Evolutionary conservation across 2,797 vertebrate genomes (phyloP).

Genomic region (Rhodeus uyekii): DNA sequence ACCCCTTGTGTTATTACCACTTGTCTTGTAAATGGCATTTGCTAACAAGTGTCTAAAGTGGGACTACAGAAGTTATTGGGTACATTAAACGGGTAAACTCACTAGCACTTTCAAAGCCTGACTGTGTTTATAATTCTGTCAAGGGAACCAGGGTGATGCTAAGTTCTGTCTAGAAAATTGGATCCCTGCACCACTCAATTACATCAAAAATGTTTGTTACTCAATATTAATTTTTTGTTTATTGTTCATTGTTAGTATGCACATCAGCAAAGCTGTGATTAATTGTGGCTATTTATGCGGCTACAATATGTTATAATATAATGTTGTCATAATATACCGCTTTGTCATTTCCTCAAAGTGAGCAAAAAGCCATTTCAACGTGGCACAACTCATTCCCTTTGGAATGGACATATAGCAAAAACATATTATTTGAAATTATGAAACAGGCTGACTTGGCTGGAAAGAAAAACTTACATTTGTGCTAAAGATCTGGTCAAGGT

Average conservation of each 20-base stretch:
- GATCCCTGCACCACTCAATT: no score
- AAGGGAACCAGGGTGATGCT: no score
- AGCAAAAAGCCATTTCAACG: no score
- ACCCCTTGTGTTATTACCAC: no score
- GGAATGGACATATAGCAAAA: background rate
- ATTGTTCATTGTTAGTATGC: no score
- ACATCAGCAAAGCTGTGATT: no score
- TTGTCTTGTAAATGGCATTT: background rate
- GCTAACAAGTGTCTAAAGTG: background rate
- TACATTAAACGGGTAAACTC: background rate
- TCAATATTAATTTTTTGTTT: no score
- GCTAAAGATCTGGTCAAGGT: conserved; percentile 1
- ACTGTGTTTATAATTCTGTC: background rate
- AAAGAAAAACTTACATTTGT: background rate
- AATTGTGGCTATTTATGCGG: no score
- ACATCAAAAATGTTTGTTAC: no score
- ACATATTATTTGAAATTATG: background rate
- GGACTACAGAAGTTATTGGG: background rate
- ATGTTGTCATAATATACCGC: background rate
- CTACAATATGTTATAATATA: background rate
- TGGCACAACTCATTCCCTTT: no score
- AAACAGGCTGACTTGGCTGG: background rate
- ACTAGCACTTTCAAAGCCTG: background rate
- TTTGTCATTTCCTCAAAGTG: background rate
- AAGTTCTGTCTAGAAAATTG: no score